A percentile compares a stretch with the other conserved stretches of the same genome.
Evolutionary conservation across 30 jellyfish, hydroid and myxozoan species (phyloP).

Genomic region (Aurelia sp.): DNA sequence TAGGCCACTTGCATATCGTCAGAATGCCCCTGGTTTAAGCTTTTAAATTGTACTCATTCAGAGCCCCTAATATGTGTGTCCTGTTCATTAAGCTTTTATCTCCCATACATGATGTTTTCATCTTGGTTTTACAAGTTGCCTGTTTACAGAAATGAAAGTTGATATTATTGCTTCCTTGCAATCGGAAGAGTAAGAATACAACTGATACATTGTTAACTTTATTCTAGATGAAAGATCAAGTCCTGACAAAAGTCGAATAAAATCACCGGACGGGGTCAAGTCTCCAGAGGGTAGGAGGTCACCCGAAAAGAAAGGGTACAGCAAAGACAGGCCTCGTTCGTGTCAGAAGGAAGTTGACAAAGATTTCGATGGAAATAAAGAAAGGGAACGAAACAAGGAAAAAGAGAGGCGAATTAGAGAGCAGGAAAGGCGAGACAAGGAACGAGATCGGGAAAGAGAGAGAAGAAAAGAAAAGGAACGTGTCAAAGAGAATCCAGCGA

Average conservation of each 20-base stretch:
- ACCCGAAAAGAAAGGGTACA: constrained; percentile 32
- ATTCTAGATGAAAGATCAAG: constrained; percentile 38
- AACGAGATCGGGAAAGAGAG: constrained; percentile 34
- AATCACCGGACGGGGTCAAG: constrained; percentile 46
- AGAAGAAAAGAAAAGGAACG: constrained; percentile 20
- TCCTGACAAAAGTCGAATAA: constrained; percentile 43
- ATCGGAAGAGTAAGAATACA: no score
- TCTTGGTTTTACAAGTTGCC: no score
- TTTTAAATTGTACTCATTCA: no score
- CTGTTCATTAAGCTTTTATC: no score
- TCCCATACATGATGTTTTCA: no score
- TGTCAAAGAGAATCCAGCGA: constrained; percentile 10
- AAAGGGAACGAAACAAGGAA: constrained; percentile 14
- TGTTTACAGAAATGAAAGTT: no score
- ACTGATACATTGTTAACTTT: not conserved
- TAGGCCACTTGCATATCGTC: no score
- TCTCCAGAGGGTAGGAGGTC: constrained; percentile 65
- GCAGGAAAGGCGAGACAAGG: constrained; percentile 31
- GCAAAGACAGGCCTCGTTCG: constrained; percentile 56
- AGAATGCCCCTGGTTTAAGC: no score
- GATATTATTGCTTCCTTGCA: no score
- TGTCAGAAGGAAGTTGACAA: constrained; percentile 33
- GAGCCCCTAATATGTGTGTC: no score
- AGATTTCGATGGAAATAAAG: not conserved
- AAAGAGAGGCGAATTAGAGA: constrained; percentile 42